Conservation (phyloP, 1,140 invertebrate genomes). For the Rhagoletis zephyria region DNA sequence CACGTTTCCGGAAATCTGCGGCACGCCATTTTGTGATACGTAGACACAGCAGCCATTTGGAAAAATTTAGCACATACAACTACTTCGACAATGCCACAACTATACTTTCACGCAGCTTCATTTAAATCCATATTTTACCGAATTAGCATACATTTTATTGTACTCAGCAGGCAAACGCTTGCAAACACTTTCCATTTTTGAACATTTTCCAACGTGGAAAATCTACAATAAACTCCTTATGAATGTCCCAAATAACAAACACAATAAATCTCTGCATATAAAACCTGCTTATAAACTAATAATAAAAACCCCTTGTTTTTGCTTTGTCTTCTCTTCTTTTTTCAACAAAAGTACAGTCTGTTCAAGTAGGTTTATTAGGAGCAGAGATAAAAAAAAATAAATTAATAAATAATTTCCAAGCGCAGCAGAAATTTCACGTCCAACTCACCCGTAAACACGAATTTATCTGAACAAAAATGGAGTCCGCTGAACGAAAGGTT, state of each 20-base stretch:
- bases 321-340: slow-evolving; percentile 45
- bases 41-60: not conserved
- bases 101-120: not conserved
- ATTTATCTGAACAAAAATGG: slow-evolving; percentile 51
- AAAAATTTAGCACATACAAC: not conserved
- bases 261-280: slow-evolving; percentile 23
- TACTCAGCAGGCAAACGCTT: not conserved
- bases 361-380: slow-evolving; percentile 48
- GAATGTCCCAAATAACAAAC: not conserved
- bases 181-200: not conserved
- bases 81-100: not conserved
- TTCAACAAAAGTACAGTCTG: slow-evolving; percentile 20
- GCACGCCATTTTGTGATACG: not conserved
- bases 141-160: slow-evolving; percentile 1
- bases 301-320: slow-evolving; percentile 54
- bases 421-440: slow-evolving; percentile 51
- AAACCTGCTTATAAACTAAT: slow-evolving; percentile 52
- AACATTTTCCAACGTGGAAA: not conserved
- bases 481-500: not conserved
- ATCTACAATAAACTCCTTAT: not conserved
- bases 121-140: not conserved
- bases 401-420: slow-evolving; percentile 28
- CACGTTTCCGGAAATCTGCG: not conserved
- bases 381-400: slow-evolving; percentile 37
- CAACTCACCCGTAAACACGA: slow-evolving; percentile 58